Conservation (phyloP, 2,113 vertebrate genomes). For the Brachypodius melanocephalos region DNA sequence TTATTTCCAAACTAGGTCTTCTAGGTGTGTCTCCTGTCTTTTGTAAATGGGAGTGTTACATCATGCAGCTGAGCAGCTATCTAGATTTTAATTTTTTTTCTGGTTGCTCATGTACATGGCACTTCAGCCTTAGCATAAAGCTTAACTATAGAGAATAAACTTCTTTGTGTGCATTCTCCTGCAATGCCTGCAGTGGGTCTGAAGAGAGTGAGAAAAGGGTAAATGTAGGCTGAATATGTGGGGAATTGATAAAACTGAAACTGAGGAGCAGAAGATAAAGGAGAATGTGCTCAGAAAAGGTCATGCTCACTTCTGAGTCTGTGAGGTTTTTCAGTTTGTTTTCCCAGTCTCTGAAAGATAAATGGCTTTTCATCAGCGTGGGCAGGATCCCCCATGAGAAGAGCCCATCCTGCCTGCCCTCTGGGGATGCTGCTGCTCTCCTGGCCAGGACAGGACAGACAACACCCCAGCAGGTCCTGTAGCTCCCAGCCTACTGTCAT, state of each 20-base stretch:
- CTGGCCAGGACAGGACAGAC: background rate
- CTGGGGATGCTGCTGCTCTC: background rate
- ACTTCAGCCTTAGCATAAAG: background rate
- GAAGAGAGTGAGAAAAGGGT: background rate
- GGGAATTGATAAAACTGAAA: background rate
- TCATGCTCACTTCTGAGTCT: background rate
- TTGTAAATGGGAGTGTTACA: background rate
- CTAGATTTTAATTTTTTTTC: background rate
- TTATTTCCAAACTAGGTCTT: slow-evolving; percentile 2
- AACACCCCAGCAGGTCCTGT: background rate
- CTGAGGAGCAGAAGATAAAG: background rate
- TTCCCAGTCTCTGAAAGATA: background rate
- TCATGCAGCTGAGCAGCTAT: background rate
- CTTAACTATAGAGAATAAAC: background rate
- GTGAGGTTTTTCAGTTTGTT: background rate
- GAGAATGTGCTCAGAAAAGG: background rate
- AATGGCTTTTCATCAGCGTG: background rate
- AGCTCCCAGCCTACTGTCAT: slow-evolving; percentile 2
- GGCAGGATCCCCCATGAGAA: background rate
- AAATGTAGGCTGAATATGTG: background rate
- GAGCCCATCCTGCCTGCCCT: background rate
- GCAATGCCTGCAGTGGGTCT: background rate
- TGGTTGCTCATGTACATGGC: background rate
- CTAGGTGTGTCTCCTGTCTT: slow-evolving; percentile 31
- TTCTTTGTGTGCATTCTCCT: background rate